Conservation (phyloP, 2,888 invertebrate genomes). For the Phytoseiulus persimilis region DNA sequence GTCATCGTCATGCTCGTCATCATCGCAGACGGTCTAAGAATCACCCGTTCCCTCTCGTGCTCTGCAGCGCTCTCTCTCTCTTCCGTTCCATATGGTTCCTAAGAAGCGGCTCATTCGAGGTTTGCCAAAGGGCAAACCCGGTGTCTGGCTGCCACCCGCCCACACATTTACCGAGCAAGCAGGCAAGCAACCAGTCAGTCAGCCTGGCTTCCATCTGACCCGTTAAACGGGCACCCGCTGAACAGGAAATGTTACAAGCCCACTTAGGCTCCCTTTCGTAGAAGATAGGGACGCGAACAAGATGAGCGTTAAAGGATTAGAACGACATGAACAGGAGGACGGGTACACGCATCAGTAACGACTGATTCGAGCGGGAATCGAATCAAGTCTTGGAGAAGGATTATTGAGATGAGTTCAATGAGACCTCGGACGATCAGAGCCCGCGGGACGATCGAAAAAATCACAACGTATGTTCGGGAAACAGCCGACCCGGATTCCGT, state of each 20-base stretch:
- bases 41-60: not conserved
- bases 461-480: not conserved
- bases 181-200: not conserved
- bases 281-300: not conserved
- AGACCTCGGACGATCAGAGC: not conserved
- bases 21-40: not conserved
- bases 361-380: not conserved
- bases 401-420: not conserved
- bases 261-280: not conserved
- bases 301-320: conserved; percentile 5
- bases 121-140: not conserved
- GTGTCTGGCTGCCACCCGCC: not conserved
- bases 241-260: not conserved
- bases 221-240: not conserved
- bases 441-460: not conserved
- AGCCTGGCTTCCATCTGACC: not conserved
- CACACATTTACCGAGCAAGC: not conserved
- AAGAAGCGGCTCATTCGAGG: not conserved
- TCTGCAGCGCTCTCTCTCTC: not conserved
- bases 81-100: not conserved
- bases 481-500: too few relatives aligned
- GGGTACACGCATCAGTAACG: not conserved
- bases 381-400: not conserved
- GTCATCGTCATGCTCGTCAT: not conserved
- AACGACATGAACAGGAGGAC: not conserved